Base-by-base conservation (phyloP, 2,888 invertebrate genomes). In the Limnephilus rhombicus region DNA sequence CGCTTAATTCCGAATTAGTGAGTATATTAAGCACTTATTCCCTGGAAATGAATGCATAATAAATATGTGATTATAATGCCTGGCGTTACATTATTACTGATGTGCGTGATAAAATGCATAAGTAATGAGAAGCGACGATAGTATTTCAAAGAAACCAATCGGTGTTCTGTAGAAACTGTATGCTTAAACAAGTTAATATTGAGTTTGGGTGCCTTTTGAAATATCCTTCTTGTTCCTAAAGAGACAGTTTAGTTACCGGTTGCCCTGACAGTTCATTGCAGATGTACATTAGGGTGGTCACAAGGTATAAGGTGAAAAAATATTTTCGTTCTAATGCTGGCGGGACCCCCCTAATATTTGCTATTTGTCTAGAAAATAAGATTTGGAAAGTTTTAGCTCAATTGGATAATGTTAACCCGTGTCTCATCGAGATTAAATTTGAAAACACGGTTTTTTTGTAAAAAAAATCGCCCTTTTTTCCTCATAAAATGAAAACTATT, bases 31-130 rank as follows among this genome's bases (percentile, higher is more conserved):
- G 24, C 24, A 68, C 7, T 68, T 11, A 68, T 24, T 68, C 9
- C 9, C 24, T 68, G 68, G 68, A 68, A 68, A 68, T 68, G 68
- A 68, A 68, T n/a, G n/a, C 68, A 68, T 68, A 68, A 83, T 31
- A 31, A 34, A 34, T 18, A 37, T 37, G 83, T 83, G 83, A 83
- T 24, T 34, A 5, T 34, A 83, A 37, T 83, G 41, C 24, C 37
- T 37, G 83, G 31, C 37, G 68, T 83, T 37, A 83, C 15, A 83
- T 83, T 37, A 83, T 68, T 68, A 68, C 37, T 9, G 37, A 41
- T 49, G 86, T 29, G 29, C 45, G n/a, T 86, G 86, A 86, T 86
- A 86, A 86, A 86, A 45, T 86, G 86, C 86, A n/a, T 45, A 45
- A 49, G 49, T 86, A 49, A 86, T 7, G 86, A 86, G 29, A 86